phyloP scores from a whole-genome alignment of 2,113 vertebrate species.

The Marmota flaviventris region DNA sequence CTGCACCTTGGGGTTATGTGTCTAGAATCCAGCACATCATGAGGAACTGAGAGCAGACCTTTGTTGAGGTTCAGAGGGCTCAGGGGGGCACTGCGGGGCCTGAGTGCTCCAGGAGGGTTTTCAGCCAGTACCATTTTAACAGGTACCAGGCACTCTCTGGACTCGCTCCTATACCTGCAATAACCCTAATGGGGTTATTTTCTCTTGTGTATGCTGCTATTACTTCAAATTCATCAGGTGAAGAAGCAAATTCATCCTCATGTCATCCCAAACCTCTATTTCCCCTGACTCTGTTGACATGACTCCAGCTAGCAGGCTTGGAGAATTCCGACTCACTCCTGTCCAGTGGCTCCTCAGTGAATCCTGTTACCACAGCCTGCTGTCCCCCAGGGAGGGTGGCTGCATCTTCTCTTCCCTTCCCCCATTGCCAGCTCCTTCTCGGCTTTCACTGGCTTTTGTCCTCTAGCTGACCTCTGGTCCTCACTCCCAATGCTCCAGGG shows the following conservation, averaged over 20 bases:
- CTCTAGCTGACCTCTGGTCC: no score
- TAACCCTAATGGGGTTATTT: neutral
- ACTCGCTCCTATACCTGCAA: neutral
- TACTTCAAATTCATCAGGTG: neutral
- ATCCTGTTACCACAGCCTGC: neutral
- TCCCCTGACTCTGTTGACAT: neutral
- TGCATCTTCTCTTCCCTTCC: neutral
- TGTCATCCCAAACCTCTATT: accelerated
- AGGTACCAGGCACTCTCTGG: neutral
- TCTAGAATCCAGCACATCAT: neutral
- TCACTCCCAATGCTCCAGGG: accelerated
- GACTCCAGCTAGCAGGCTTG: neutral
- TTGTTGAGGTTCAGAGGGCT: neutral
- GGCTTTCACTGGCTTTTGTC: neutral
- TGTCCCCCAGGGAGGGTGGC: accelerated
- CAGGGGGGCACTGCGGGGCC: no score
- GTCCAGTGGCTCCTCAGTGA: neutral
- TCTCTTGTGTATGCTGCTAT: neutral
- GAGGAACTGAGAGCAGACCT: neutral
- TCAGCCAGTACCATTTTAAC: neutral
- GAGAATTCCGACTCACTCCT: neutral
- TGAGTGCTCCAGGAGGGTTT: neutral
- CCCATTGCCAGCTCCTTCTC: accelerated
- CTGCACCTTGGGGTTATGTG: neutral
- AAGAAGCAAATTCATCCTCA: neutral